Evolutionary conservation across 2,797 vertebrate genomes (phyloP).

Genomic region (Malacoraja senta): DNA sequence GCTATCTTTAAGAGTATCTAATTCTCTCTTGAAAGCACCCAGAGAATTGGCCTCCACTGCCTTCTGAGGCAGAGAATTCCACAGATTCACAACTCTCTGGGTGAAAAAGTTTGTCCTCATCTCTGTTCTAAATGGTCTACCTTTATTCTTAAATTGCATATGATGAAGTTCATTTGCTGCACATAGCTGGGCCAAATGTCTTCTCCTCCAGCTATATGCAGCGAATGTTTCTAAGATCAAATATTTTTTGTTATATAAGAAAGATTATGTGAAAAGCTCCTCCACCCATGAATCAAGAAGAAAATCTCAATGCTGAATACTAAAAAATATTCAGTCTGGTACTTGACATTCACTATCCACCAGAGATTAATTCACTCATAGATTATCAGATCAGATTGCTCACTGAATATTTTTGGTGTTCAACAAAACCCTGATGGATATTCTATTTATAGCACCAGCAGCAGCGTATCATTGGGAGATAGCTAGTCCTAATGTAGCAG

Average conservation of each 20-base stretch:
- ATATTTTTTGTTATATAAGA: background rate
- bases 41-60: no score
- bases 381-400: slow-evolving; percentile 13
- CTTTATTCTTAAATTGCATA: no score
- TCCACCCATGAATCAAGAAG: background rate
- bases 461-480: background rate
- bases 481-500: slow-evolving; percentile 1
- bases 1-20: no score
- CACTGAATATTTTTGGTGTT: slow-evolving; percentile 17
- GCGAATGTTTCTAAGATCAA: background rate
- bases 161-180: no score
- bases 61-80: no score
- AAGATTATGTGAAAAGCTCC: no score
- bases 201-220: background rate
- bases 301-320: background rate
- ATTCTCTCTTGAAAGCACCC: no score
- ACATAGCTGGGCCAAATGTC: background rate
- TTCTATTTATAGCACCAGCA: slow-evolving; percentile 23
- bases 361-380: slow-evolving; percentile 6
- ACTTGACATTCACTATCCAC: background rate
- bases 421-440: slow-evolving; percentile 22
- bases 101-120: no score
- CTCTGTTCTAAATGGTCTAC: no score
- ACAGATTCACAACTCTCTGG: no score
- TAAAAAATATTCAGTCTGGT: background rate